Percentiles rank a stretch among this genome's conserved stretches.
Conservation (phyloP, 1,140 invertebrate species). For the Phenacoccus solenopsis region DNA sequence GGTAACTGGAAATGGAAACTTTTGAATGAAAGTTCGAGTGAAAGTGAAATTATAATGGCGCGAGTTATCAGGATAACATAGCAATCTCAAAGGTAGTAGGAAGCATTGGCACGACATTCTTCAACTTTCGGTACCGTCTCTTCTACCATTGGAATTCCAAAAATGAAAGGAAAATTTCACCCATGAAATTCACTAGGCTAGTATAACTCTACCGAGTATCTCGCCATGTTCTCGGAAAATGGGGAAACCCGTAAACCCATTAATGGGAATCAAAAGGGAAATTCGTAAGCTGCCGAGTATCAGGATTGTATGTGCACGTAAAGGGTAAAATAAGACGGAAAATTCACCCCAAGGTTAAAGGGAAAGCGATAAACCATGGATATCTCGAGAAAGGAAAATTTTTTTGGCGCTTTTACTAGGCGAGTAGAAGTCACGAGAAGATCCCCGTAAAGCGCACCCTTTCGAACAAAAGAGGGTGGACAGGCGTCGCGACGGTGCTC, state of each 20-base stretch:
- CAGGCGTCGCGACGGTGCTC: not conserved
- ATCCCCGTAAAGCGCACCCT: not conserved
- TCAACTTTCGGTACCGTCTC: not conserved
- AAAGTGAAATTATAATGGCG: conserved; percentile 17
- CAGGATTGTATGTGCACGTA: not conserved
- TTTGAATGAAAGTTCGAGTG: not conserved
- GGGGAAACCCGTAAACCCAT: not conserved
- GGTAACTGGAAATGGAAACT: not conserved
- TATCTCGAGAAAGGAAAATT: conserved; percentile 1
- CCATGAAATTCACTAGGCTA: not conserved
- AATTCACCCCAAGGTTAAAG: not conserved
- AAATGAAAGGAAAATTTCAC: not conserved
- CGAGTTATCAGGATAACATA: not conserved
- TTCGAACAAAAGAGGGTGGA: not conserved
- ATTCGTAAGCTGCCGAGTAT: not conserved
- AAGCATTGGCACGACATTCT: not conserved
- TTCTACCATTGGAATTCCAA: not conserved
- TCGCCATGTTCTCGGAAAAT: not conserved
- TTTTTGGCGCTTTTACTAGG: conserved; percentile 6
- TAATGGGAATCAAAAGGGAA: not conserved
- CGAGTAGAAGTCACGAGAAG: not conserved
- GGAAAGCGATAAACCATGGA: not conserved
- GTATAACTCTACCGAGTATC: not conserved
- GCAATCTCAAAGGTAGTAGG: not conserved
- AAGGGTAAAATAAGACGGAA: not conserved